Evolutionary conservation across 2,113 vertebrate species (phyloP), one percentile per base, ranked within the genome.

Genomic region (Leptosomus discolor): DNA sequence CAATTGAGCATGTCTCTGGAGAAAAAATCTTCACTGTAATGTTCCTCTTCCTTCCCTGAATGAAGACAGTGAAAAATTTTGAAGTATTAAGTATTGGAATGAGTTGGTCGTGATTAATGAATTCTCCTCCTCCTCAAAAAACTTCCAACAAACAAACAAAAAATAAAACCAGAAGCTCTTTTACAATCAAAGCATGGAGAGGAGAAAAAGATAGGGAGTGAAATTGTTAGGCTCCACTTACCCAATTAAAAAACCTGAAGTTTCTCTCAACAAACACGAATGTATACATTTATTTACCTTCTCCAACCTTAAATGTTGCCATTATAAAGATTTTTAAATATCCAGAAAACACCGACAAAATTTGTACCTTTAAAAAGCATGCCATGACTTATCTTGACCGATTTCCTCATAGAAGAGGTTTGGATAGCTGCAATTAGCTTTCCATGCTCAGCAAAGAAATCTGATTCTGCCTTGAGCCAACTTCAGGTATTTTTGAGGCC

Each of bases 191-290:
- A 69, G 5, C 3, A 23, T 4, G 10, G 18, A 7, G 6, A 82
- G 11, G 17, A 61, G 12, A 11, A 77, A 70, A 80, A 60, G 10
- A 16, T 5, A 50, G 2, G 5, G 6, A n/a, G 8, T 39, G 6
- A 58, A 51, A 51, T 26, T 16, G 13, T 20, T 65, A 16, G 5
- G 16, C 6, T 26, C 45, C 56, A 46, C 5, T 36, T 67, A 23
- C 0, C 13, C 2, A 2, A 2, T 60, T 46, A 1, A 65, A 41
- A 73, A 32, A 3, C 2, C 7, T 24, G 26, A 58, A 23, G 9
- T 61, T 51, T 30, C 10, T 74, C 3, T 32, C 6, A 51, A 6
- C 20, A 76, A 46, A 5, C 26, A 18, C 4, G 0, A 12, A 6
- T 41, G 6, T 14, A 2, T 30, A 9, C 64, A 22, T 50, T 3